phyloP scores from a whole-genome alignment of 2,888 invertebrate species.

The Dermolepida albohirtum region DNA sequence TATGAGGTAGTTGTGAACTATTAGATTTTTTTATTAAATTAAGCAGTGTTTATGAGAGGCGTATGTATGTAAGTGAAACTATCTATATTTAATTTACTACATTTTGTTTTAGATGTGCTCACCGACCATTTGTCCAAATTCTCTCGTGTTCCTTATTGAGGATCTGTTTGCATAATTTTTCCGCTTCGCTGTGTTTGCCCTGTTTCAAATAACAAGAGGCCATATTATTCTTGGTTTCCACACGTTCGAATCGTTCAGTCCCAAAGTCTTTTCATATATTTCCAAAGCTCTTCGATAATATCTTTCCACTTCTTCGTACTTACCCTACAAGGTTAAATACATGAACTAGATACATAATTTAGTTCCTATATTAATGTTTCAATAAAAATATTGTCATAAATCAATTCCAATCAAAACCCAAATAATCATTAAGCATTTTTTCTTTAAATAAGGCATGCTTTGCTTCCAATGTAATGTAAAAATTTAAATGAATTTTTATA shows the following conservation, averaged over 20 bases:
- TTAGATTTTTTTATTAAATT: too few relatives aligned
- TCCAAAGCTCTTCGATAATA: slow-evolving; percentile 98
- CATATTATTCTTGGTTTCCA: slow-evolving; percentile 99
- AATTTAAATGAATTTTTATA: too few relatives aligned
- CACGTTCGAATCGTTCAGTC: slow-evolving; percentile 98
- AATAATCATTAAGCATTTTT: too few relatives aligned
- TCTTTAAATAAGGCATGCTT: too few relatives aligned
- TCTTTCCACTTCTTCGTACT: slow-evolving; percentile 97
- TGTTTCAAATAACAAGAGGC: slow-evolving; percentile 98
- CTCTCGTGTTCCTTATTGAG: slow-evolving; percentile 97
- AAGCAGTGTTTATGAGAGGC: too few relatives aligned
- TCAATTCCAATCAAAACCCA: too few relatives aligned
- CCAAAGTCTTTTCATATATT: slow-evolving; percentile 96
- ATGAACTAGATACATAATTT: too few relatives aligned
- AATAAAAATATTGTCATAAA: too few relatives aligned
- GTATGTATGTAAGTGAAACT: too few relatives aligned
- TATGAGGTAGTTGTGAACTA: too few relatives aligned
- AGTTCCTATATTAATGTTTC: too few relatives aligned
- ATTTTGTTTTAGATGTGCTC: slow-evolving; percentile 62
- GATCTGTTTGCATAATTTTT: slow-evolving; percentile 97
- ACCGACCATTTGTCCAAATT: slow-evolving; percentile 97
- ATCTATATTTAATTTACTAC: slow-evolving; percentile 21
- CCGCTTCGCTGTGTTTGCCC: slow-evolving; percentile 99
- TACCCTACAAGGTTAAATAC: slow-evolving; percentile 71
- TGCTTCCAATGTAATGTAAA: too few relatives aligned